Conservation (phyloP, 2,797 vertebrate species). For the Acrossocheilus fasciatus region DNA sequence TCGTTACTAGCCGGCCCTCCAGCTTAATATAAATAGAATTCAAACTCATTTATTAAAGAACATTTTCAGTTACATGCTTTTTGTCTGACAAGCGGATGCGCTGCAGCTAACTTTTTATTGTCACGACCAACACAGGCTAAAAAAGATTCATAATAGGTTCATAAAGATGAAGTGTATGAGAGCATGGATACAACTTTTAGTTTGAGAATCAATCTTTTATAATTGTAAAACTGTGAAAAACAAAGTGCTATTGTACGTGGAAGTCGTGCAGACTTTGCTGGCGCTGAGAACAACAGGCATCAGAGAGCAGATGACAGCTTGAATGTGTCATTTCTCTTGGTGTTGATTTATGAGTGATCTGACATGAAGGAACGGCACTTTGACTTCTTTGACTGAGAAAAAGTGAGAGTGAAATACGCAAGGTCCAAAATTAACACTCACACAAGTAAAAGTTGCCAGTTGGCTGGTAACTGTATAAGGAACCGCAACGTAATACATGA, state of each 20-base stretch:
- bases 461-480: slow-evolving; percentile 2
- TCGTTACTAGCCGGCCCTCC: slow-evolving; percentile 58
- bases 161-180: background rate
- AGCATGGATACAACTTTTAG: background rate
- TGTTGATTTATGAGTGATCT: slow-evolving; percentile 68
- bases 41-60: slow-evolving; percentile 44
- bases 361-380: slow-evolving; percentile 40
- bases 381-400: background rate
- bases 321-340: slow-evolving; percentile 49
- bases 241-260: background rate
- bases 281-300: slow-evolving; percentile 13
- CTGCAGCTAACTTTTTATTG: background rate
- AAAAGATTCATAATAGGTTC: background rate
- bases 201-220: background rate
- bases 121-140: background rate
- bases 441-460: slow-evolving; percentile 15
- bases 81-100: slow-evolving; percentile 9
- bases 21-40: slow-evolving; percentile 68
- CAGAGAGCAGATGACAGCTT: slow-evolving; percentile 33
- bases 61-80: slow-evolving; percentile 25
- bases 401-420: slow-evolving; percentile 55
- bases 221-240: background rate
- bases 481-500: background rate
- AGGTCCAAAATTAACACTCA: background rate
- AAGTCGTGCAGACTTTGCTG: background rate